Conservation (phyloP, 1,140 invertebrate genomes). For the Trypoxylus dichotomus region DNA sequence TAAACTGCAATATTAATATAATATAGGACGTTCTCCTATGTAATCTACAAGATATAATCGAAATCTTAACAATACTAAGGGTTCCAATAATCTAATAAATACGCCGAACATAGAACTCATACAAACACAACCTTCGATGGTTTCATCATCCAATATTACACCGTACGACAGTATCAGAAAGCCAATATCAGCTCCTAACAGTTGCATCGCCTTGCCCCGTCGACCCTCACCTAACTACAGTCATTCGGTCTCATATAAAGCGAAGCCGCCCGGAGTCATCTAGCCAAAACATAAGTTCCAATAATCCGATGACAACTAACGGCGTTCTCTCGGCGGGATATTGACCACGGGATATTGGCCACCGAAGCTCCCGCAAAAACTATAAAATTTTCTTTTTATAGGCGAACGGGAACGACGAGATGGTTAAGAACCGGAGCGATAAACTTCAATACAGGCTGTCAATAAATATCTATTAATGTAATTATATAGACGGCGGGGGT, state of each 20-base stretch:
- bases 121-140: too few species aligned
- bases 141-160: too few species aligned
- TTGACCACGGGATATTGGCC: slow-evolving; percentile 17
- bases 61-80: too few species aligned
- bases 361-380: slow-evolving; percentile 11
- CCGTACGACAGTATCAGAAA: too few species aligned
- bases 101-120: too few species aligned
- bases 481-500: background rate
- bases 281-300: slow-evolving; percentile 19
- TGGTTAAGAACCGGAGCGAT: background rate
- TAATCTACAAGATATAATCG: too few species aligned
- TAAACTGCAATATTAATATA: too few species aligned
- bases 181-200: too few species aligned
- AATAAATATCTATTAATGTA: slow-evolving; percentile 26
- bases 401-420: background rate
- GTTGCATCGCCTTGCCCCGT: too few species aligned
- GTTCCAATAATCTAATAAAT: too few species aligned
- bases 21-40: too few species aligned
- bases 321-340: slow-evolving; percentile 6
- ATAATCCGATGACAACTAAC: slow-evolving; percentile 25
- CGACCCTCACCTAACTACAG: background rate
- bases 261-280: background rate
- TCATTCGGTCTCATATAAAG: slow-evolving; percentile 9
- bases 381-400: slow-evolving; percentile 25
- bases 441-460: slow-evolving; percentile 10